Evolutionary conservation across 2,113 vertebrate species (phyloP).

Genomic region (Coreoperca whiteheadi): DNA sequence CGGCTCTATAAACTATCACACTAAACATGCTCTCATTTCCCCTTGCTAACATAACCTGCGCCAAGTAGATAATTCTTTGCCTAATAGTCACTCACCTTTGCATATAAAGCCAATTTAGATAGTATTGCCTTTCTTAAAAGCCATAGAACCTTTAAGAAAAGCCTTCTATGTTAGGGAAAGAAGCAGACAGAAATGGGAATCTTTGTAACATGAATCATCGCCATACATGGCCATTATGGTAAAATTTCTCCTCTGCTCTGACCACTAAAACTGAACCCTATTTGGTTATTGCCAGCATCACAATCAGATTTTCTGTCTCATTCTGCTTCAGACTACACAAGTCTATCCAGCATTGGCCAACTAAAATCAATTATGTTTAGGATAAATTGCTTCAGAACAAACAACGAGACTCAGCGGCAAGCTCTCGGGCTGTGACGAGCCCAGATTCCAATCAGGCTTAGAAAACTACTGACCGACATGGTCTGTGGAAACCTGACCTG

Average conservation of each 20-base stretch:
- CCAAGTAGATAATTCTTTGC: not conserved
- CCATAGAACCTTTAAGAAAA: no score
- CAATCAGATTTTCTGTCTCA: not conserved
- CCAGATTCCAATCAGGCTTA: conserved; percentile 13
- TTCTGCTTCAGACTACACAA: not conserved
- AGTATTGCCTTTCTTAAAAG: not conserved
- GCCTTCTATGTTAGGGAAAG: not conserved
- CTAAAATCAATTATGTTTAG: not conserved
- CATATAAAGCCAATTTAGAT: not conserved
- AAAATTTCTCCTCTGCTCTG: not conserved
- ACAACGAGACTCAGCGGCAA: not conserved
- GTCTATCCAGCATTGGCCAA: not conserved
- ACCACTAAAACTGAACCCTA: not conserved
- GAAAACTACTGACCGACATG: conserved; percentile 5
- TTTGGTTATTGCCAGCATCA: not conserved
- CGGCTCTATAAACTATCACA: not conserved
- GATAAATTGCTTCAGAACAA: not conserved
- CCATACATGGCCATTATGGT: not conserved
- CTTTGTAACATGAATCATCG: not conserved
- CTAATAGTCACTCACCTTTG: not conserved
- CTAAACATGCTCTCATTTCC: not conserved
- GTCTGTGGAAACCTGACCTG: conserved; percentile 29
- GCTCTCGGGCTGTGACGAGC: not conserved
- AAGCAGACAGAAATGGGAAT: not conserved
- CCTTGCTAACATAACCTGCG: not conserved